phyloP scores from a whole-genome alignment of 2,113 vertebrate species.

The Lipophrys pholis region DNA sequence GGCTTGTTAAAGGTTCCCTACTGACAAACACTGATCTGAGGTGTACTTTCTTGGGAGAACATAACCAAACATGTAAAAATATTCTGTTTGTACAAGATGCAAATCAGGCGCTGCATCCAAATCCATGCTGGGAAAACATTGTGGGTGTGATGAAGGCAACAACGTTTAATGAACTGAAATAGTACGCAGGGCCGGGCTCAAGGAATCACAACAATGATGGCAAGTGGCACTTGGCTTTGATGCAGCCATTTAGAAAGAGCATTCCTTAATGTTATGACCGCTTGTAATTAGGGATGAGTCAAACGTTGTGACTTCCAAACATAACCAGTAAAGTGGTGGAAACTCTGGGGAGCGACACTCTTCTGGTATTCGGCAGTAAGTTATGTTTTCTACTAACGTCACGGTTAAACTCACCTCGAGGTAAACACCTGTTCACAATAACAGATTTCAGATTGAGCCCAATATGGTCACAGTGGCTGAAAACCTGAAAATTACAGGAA shows the following conservation, averaged over 20 bases:
- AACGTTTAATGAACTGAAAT: background rate
- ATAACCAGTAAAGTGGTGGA: background rate
- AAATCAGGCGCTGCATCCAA: background rate
- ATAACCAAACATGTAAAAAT: constrained; percentile 14
- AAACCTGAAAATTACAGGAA: constrained; percentile 8
- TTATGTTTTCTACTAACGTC: background rate
- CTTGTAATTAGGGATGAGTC: background rate
- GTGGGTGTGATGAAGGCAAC: constrained; percentile 8
- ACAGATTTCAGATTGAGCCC: constrained; percentile 7
- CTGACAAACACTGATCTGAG: background rate
- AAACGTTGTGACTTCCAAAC: background rate
- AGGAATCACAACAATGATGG: background rate
- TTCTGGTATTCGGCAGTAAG: background rate
- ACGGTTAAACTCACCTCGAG: background rate
- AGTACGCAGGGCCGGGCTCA: constrained; percentile 1
- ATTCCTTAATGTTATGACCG: background rate
- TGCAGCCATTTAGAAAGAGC: background rate
- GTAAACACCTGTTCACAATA: background rate
- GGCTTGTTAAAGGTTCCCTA: background rate
- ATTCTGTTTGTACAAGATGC: background rate
- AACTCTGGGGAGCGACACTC: background rate
- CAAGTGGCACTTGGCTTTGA: background rate
- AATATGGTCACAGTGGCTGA: constrained; percentile 8
- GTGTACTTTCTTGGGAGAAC: constrained; percentile 14
- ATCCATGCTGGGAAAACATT: background rate